These are phyloP conservation scores for Cryptops parisi DNA, from an alignment of 2,888 invertebrate species.

Conservation along the genomic window DNA sequence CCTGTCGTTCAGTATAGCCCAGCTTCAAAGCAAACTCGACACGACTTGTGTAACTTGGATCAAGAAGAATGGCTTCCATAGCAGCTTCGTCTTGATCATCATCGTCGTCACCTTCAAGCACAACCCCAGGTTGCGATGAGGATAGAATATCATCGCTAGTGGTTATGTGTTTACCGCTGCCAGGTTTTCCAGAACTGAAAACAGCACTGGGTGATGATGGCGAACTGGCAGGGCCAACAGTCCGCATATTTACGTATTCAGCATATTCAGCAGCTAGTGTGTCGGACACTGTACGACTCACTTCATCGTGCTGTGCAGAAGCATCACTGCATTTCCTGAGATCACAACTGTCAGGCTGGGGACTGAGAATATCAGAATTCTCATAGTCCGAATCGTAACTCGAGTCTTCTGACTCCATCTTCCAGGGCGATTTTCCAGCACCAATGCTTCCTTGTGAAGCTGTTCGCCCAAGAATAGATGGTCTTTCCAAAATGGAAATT, in stretches of 20 bases:
- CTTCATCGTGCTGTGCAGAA: constrained; percentile 46
- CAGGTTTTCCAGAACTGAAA: no score
- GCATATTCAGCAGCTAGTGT: constrained; percentile 73
- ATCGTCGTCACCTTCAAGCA: neutral
- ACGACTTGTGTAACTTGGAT: constrained; percentile 40
- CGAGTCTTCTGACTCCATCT: constrained; percentile 49
- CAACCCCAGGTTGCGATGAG: neutral
- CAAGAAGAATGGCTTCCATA: constrained; percentile 18
- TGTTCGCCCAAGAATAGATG: no score
- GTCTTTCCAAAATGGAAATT: no score
- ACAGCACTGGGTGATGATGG: neutral
- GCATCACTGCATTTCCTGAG: neutral
- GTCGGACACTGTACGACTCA: constrained; percentile 67
- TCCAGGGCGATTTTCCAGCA: constrained; percentile 14
- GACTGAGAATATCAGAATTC: constrained; percentile 37
- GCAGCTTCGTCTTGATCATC: constrained; percentile 2
- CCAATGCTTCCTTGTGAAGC: neutral
- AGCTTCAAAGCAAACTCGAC: constrained; percentile 83
- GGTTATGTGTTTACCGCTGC: no score
- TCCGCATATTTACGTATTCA: constrained; percentile 46
- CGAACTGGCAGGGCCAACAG: neutral
- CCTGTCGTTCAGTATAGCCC: constrained; percentile 76
- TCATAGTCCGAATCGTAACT: constrained; percentile 65
- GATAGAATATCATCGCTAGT: no score
- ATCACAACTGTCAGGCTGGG: constrained; percentile 18